These are phyloP conservation scores for Suillia variegata DNA, from an alignment of 2,888 invertebrate species.

Conservation along the genomic window DNA sequence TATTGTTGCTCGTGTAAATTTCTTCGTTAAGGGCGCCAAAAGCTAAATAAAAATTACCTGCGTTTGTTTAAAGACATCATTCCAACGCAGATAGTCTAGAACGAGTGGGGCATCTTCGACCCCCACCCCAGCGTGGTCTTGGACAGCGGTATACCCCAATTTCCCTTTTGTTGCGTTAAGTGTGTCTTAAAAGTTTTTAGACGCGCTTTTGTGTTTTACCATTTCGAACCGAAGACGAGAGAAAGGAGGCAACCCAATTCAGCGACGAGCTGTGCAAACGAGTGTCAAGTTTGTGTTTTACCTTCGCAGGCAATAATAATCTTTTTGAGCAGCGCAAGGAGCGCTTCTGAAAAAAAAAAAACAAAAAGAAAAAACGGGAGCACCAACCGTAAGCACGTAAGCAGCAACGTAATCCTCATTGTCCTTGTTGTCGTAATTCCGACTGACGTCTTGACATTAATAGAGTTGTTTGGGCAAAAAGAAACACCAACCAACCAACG, in stretches of 20 bases:
- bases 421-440: conserved; percentile 25
- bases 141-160: too few relatives aligned
- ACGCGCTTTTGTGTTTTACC: too few relatives aligned
- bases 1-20: background rate
- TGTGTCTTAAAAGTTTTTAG: background rate
- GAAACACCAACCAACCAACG: background rate
- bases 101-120: too few relatives aligned
- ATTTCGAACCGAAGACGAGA: background rate
- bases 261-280: background rate
- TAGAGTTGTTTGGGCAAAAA: conserved; percentile 13
- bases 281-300: conserved; percentile 6
- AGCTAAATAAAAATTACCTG: background rate
- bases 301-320: conserved; percentile 23
- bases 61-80: background rate
- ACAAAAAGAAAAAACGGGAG: conserved; percentile 1
- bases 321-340: conserved; percentile 10
- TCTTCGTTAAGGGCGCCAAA: background rate
- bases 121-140: too few relatives aligned
- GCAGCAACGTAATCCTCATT: conserved; percentile 19
- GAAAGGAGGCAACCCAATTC: background rate
- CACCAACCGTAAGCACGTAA: too few relatives aligned
- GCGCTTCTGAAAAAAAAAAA: too few relatives aligned
- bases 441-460: conserved; percentile 27
- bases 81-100: too few relatives aligned
- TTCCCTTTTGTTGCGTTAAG: too few relatives aligned